These are phyloP conservation scores for Andrena marginata DNA, from an alignment of 2,888 invertebrate genomes.

Conservation along the genomic window DNA sequence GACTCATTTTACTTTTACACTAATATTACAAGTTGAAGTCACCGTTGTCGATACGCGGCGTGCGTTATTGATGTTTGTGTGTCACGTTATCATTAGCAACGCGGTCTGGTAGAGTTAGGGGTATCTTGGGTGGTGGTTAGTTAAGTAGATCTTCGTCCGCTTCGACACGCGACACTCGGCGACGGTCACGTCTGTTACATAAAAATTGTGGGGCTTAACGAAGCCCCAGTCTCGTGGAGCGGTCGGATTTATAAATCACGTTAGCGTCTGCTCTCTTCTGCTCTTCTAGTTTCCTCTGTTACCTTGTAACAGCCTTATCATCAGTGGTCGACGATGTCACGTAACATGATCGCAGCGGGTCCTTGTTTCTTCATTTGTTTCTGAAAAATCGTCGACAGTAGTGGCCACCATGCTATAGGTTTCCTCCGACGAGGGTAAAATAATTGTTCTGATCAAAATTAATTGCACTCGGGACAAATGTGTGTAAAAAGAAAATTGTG, in stretches of 20 bases:
- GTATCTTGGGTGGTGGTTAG: constrained; percentile 21
- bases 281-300: constrained; percentile 16
- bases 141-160: constrained; percentile 57
- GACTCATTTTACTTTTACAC: too few relatives aligned
- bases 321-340: constrained; percentile 20
- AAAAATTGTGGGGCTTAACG: constrained; percentile 80
- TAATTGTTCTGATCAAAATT: too few relatives aligned
- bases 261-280: constrained; percentile 32
- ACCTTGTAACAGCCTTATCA: constrained; percentile 33
- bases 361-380: constrained; percentile 13
- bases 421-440: neutral
- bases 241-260: constrained; percentile 70
- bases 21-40: too few relatives aligned
- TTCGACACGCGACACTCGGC: constrained; percentile 70
- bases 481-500: too few relatives aligned
- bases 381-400: neutral
- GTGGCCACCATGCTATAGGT: too few relatives aligned
- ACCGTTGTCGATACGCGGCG: too few relatives aligned
- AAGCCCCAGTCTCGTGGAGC: constrained; percentile 74
- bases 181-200: constrained; percentile 79
- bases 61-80: neutral
- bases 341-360: constrained; percentile 27
- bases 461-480: too few relatives aligned
- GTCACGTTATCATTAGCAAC: neutral
- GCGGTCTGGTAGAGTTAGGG: neutral